Conservation (phyloP, 1,140 invertebrate species). For the Tetragnatha versicolor region DNA sequence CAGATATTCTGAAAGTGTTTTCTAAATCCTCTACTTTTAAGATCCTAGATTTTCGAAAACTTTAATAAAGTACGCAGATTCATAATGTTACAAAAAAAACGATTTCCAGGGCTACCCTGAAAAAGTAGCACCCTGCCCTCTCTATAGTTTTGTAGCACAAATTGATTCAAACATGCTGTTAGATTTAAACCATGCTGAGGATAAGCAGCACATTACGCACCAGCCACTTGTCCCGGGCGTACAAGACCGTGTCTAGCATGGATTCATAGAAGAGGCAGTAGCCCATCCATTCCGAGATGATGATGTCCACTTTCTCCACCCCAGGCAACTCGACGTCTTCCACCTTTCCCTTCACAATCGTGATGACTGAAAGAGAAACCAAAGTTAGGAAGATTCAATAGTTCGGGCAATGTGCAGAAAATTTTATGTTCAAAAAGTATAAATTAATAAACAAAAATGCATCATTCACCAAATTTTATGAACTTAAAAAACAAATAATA, state of each 20-base stretch:
- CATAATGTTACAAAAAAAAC: no score
- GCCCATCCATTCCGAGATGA: constrained; percentile 99
- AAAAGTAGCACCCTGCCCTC: no score
- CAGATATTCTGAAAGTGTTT: no score
- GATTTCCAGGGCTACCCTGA: no score
- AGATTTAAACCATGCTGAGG: no score
- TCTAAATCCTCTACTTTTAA: no score
- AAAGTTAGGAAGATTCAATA: constrained; percentile 56
- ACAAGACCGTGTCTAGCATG: constrained; percentile 95
- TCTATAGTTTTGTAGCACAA: no score
- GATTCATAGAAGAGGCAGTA: constrained; percentile 97
- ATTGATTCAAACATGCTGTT: no score
- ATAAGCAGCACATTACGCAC: constrained; percentile 60
- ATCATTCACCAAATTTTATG: not conserved
- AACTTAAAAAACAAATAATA: not conserved
- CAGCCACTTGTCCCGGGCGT: constrained; percentile 94
- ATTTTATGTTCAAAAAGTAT: not conserved
- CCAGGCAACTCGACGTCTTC: constrained; percentile 73
- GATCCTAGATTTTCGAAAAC: no score
- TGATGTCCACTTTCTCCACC: constrained; percentile 87
- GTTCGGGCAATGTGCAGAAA: constrained; percentile 47
- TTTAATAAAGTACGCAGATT: no score
- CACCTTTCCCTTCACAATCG: constrained; percentile 93
- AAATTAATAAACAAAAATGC: constrained; percentile 48
- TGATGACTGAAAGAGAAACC: constrained; percentile 66